phyloP scores from a whole-genome alignment of 2,113 vertebrate genomes.

The Apeltes quadracus region DNA sequence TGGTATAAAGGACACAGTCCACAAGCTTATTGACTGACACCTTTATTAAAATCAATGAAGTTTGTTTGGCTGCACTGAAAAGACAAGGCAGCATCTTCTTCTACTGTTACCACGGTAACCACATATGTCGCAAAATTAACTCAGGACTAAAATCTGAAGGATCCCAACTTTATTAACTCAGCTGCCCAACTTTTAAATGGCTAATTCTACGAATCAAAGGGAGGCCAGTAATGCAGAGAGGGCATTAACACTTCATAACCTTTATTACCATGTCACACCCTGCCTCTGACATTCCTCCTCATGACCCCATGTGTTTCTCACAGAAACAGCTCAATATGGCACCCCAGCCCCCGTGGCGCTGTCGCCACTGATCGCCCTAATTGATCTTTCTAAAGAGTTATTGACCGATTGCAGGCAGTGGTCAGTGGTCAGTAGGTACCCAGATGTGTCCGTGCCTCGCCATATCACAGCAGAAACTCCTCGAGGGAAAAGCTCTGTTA shows the following conservation, averaged over 20 bases:
- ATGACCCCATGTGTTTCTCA: slow-evolving; percentile 55
- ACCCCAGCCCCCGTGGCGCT: slow-evolving; percentile 38
- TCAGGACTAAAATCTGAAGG: background rate
- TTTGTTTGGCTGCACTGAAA: background rate
- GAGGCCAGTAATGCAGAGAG: slow-evolving; percentile 35
- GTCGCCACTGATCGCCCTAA: slow-evolving; percentile 62
- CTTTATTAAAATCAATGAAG: background rate
- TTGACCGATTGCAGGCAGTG: slow-evolving; percentile 59
- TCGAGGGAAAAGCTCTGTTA: slow-evolving; percentile 17
- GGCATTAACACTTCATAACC: slow-evolving; percentile 58
- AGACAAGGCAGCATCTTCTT: background rate
- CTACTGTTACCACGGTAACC: background rate
- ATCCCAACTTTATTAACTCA: slow-evolving; percentile 21
- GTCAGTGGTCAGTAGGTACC: slow-evolving; percentile 61
- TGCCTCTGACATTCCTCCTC: slow-evolving; percentile 42
- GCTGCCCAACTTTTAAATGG: slow-evolving; percentile 29
- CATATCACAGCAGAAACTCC: slow-evolving; percentile 22
- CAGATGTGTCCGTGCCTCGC: slow-evolving; percentile 29
- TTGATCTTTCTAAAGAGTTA: slow-evolving; percentile 76
- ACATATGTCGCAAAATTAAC: background rate
- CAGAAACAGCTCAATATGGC: slow-evolving; percentile 58
- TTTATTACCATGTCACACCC: slow-evolving; percentile 48
- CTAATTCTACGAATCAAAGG: slow-evolving; percentile 28
- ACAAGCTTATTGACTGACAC: background rate
- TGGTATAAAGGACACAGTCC: too few species aligned